Evolutionary conservation across 2,888 invertebrate genomes (phyloP).

Genomic region (Athalia cordata): DNA sequence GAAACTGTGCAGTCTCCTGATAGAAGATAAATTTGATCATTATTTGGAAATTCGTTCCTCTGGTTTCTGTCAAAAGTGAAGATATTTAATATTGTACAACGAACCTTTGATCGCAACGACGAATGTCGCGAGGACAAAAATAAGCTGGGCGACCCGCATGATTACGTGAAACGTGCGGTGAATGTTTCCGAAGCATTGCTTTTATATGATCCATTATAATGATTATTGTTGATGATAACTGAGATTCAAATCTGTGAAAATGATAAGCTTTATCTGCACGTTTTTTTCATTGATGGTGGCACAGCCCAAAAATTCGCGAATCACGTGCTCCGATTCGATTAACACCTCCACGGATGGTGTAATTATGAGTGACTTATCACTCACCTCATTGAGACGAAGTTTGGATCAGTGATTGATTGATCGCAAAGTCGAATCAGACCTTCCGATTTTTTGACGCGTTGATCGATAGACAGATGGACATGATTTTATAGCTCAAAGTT

Average conservation of each 20-base stretch:
- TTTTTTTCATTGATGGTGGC: no score
- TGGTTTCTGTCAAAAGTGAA: neutral
- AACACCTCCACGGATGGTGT: no score
- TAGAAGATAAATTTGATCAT: neutral
- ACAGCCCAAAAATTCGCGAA: no score
- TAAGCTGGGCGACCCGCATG: neutral
- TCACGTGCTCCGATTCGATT: no score
- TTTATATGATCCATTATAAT: neutral
- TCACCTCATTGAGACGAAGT: no score
- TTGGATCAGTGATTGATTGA: no score
- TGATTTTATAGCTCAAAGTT: no score
- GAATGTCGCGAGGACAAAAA: conserved; percentile 6
- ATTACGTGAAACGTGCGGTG: neutral
- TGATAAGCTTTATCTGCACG: no score
- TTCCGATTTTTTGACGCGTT: no score
- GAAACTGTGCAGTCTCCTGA: conserved; percentile 71
- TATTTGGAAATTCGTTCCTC: neutral
- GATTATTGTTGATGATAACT: neutral
- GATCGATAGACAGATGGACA: no score
- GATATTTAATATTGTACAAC: neutral
- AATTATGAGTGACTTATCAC: no score
- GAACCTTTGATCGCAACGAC: conserved; percentile 15
- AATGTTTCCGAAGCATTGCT: neutral
- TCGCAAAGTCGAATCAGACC: no score
- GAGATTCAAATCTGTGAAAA: neutral